Percentiles rank a stretch among this genome's conserved stretches.
phyloP scores from a whole-genome alignment of 2,797 vertebrate species.

The Geotrypetes seraphini region DNA sequence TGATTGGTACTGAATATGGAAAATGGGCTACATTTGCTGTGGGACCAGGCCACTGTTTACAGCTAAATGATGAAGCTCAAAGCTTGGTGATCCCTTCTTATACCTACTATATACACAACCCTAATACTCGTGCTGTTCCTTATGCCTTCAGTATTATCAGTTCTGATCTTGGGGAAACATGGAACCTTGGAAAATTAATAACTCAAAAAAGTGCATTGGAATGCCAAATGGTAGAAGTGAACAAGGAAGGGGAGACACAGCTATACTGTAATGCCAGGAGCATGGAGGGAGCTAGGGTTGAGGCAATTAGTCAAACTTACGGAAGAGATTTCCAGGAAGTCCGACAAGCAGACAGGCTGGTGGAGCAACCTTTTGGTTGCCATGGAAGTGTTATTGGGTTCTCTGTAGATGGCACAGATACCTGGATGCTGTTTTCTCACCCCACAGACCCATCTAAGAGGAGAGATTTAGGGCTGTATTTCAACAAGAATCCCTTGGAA shows the following conservation, averaged over 20 bases:
- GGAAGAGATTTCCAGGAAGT: conserved; percentile 25
- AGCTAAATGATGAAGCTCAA: conserved; percentile 5
- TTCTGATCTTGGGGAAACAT: conserved; percentile 26
- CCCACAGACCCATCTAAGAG: conserved; percentile 24
- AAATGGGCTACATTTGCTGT: conserved; percentile 51
- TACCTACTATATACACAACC: conserved; percentile 27
- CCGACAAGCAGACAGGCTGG: conserved; percentile 7
- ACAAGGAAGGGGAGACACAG: background rate
- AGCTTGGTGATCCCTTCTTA: conserved; percentile 51
- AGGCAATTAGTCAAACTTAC: conserved; percentile 29
- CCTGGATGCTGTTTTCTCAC: conserved; percentile 44
- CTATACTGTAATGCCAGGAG: conserved; percentile 45
- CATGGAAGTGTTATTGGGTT: conserved; percentile 43
- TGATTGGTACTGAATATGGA: conserved; percentile 5
- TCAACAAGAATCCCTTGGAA: conserved; percentile 29
- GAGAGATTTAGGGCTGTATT: conserved; percentile 42
- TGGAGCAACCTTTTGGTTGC: conserved; percentile 41
- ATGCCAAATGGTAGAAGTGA: conserved; percentile 44
- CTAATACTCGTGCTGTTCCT: background rate
- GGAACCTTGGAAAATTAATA: conserved; percentile 29
- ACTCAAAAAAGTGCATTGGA: conserved; percentile 13
- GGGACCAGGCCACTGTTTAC: conserved; percentile 47
- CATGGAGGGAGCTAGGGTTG: conserved; percentile 20
- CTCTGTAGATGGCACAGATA: background rate
- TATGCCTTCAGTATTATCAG: conserved; percentile 46